These are phyloP conservation scores for Semnornis frantzii DNA, from an alignment of 2,113 vertebrate species.

Conservation along the genomic window DNA sequence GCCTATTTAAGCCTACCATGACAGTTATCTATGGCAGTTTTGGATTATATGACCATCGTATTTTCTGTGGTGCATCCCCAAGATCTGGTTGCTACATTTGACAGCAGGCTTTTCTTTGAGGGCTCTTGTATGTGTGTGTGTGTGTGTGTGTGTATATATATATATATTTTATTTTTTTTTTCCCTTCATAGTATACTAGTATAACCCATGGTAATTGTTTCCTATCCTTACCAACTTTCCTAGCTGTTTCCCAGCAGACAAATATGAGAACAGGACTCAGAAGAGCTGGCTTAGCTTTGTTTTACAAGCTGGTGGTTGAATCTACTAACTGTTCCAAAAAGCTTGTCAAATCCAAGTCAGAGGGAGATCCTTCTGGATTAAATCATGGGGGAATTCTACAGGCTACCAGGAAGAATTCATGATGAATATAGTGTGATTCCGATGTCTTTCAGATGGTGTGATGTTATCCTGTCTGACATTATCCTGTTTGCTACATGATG, in stretches of 20 bases:
- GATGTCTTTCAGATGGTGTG: background rate
- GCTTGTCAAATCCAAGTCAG: background rate
- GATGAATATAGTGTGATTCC: background rate
- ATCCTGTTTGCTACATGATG: background rate
- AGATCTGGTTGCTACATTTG: background rate
- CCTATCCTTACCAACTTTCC: background rate
- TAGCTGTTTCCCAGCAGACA: background rate
- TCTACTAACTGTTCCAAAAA: background rate
- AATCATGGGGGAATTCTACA: background rate
- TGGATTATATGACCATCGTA: background rate
- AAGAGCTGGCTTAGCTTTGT: background rate
- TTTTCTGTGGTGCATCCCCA: background rate
- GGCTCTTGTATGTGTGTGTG: background rate
- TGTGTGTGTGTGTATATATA: too few species aligned
- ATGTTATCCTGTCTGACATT: slow-evolving; percentile 19
- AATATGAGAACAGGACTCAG: background rate
- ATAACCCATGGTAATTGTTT: background rate
- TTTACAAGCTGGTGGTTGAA: background rate
- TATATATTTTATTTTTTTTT: too few species aligned
- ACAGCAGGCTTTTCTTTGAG: background rate
- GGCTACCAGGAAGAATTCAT: background rate
- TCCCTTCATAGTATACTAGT: background rate
- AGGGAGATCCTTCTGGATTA: background rate
- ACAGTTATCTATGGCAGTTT: background rate
- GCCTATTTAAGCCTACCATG: too few species aligned